phyloP scores from a whole-genome alignment of 2,888 invertebrate genomes.

The Didymodactylos carnosus region DNA sequence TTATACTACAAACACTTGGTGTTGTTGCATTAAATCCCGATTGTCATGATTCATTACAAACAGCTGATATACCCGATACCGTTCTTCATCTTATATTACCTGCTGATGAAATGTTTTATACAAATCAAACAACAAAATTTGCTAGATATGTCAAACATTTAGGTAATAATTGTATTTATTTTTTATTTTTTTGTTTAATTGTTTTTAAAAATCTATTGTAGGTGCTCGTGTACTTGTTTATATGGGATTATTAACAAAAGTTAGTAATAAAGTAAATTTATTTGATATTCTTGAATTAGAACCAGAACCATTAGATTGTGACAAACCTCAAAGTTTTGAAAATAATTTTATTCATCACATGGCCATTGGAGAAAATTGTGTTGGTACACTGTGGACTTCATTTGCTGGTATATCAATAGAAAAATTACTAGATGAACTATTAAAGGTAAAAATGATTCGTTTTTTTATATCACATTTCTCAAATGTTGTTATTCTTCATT shows the following conservation, averaged over 20 bases:
- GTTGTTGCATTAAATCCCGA: conserved; percentile 9
- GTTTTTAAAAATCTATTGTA: too few species aligned
- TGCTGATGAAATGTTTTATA: conserved; percentile 49
- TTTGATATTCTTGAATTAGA: conserved; percentile 10
- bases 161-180: too few species aligned
- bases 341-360: conserved; percentile 14
- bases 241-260: conserved; percentile 40
- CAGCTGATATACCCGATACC: conserved; percentile 28
- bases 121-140: conserved; percentile 46
- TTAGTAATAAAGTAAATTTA: conserved; percentile 13
- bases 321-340: conserved; percentile 9
- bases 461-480: too few species aligned
- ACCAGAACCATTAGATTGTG: conserved; percentile 8
- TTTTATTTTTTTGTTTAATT: too few species aligned
- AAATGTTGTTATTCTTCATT: neutral
- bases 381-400: neutral
- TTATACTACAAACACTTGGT: conserved; percentile 9
- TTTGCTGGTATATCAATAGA: conserved; percentile 10
- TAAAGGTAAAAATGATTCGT: too few species aligned
- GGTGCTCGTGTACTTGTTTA: conserved; percentile 46
- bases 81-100: conserved; percentile 45
- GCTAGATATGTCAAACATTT: conserved; percentile 47
- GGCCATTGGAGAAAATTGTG: conserved; percentile 9
- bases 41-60: neutral
- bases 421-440: conserved; percentile 6